Conservation (phyloP, 2,888 invertebrate genomes). For the Cepaea hortensis region DNA sequence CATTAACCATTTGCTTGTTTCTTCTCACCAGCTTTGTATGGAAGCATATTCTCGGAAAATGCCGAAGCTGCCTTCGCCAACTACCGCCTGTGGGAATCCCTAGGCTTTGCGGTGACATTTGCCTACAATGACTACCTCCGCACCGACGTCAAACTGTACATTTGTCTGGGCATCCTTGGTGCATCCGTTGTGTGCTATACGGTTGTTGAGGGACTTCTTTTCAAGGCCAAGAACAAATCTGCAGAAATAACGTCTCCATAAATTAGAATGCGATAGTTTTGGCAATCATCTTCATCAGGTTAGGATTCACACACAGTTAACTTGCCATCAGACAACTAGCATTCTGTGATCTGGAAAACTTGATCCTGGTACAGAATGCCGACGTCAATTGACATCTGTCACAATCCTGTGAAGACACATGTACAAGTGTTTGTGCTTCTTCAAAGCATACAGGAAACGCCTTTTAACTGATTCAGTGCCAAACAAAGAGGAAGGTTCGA, state of each 20-base stretch:
- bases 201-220: slow-evolving; percentile 55
- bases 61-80: slow-evolving; percentile 94
- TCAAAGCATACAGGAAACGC: no score
- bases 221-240: slow-evolving; percentile 24
- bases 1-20: neutral
- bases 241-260: slow-evolving; percentile 28
- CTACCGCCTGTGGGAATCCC: slow-evolving; percentile 93
- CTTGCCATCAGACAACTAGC: no score
- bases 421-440: no score
- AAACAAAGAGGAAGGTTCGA: no score
- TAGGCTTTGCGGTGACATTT: slow-evolving; percentile 91
- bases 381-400: no score
- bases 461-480: no score
- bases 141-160: slow-evolving; percentile 84
- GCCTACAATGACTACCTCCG: slow-evolving; percentile 87
- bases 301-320: no score
- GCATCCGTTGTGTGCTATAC: slow-evolving; percentile 87
- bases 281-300: no score
- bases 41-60: slow-evolving; percentile 88
- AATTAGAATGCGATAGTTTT: no score
- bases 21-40: slow-evolving; percentile 81
- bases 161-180: slow-evolving; percentile 82
- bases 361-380: no score
- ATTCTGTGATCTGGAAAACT: no score
- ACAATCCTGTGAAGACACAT: no score